Percentiles rank a stretch among this genome's conserved stretches.
phyloP scores from a whole-genome alignment of 2,113 vertebrate species.

The Beaufortia kweichowensis region DNA sequence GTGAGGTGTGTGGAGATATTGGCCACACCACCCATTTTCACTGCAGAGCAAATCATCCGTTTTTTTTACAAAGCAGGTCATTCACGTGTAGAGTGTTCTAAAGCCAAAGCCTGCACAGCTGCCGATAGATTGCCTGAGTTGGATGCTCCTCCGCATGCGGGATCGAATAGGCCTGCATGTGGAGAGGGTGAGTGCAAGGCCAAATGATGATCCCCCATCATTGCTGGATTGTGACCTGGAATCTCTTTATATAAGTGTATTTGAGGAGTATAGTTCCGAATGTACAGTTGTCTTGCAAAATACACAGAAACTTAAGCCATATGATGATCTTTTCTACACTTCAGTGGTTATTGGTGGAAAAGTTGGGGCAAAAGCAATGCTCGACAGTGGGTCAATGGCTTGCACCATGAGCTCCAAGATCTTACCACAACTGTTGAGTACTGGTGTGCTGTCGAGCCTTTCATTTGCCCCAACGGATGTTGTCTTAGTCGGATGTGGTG shows the following conservation, averaged over 20 bases:
- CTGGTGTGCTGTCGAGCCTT: constrained; percentile 6
- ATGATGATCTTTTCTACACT: constrained; percentile 17
- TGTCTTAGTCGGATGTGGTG: constrained; percentile 10
- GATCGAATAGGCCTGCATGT: constrained; percentile 21
- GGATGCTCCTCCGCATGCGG: not conserved
- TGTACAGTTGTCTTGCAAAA: constrained; percentile 7
- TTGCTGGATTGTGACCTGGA: not conserved
- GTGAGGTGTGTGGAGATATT: constrained; percentile 28
- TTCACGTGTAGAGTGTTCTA: not conserved
- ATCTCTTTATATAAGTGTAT: constrained; percentile 12
- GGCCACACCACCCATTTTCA: constrained; percentile 30
- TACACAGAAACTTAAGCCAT: not conserved
- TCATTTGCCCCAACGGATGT: constrained; percentile 3
- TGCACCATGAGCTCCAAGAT: too few species aligned
- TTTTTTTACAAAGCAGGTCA: constrained; percentile 35
- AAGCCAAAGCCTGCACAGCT: not conserved
- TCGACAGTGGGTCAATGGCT: too few species aligned
- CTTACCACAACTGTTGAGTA: not conserved
- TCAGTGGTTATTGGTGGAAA: not conserved
- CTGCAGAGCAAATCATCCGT: constrained; percentile 24
- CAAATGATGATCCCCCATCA: constrained; percentile 2
- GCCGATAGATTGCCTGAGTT: not conserved
- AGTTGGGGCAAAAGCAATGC: too few species aligned
- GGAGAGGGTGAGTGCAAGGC: constrained; percentile 27
- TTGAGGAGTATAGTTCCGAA: not conserved